phyloP scores from a whole-genome alignment of 2,113 vertebrate species.

The Thalassarche chlororhynchos region DNA sequence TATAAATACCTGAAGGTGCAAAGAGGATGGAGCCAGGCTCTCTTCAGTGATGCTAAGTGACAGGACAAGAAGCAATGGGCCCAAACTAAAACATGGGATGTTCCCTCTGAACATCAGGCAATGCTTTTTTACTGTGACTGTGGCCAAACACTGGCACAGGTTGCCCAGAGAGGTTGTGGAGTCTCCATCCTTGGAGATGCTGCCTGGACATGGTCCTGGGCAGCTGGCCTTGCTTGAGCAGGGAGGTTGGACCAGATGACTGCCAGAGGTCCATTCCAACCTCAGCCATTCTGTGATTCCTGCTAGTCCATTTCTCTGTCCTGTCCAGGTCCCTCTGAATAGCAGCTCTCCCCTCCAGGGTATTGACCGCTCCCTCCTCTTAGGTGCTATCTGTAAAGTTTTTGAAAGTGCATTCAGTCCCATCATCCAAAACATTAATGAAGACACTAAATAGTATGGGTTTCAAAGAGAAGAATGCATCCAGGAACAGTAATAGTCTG shows the following conservation, averaged over 20 bases:
- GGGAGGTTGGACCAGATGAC: not conserved
- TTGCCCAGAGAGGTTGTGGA: not conserved
- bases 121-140: not conserved
- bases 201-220: not conserved
- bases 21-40: not conserved
- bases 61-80: not conserved
- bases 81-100: not conserved
- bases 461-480: not conserved
- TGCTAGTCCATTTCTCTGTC: not conserved
- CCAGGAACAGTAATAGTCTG: not conserved
- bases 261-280: not conserved
- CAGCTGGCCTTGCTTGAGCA: not conserved
- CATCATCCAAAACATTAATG: not conserved
- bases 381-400: not conserved
- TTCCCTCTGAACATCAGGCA: not conserved
- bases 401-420: not conserved
- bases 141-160: not conserved
- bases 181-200: not conserved
- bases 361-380: not conserved
- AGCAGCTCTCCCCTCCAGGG: not conserved
- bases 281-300: not conserved
- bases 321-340: not conserved
- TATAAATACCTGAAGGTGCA: not conserved
- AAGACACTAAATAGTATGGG: not conserved
- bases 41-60: not conserved